Evolutionary conservation across 2,113 vertebrate species (phyloP).

Genomic region (Ctenodactylus gundi): DNA sequence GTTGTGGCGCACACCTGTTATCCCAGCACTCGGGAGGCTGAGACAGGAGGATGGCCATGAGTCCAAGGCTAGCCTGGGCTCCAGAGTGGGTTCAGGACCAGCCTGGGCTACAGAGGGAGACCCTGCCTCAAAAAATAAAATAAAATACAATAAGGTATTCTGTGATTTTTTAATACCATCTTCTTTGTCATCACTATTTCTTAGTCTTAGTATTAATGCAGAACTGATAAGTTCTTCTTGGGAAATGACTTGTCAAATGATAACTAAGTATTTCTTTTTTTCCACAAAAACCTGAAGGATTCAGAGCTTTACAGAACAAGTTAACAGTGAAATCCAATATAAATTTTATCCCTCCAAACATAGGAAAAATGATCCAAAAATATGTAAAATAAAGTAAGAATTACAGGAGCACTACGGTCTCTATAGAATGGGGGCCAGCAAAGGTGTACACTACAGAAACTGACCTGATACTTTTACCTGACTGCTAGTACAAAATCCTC

Average conservation of each 20-base stretch:
- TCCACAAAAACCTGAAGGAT: neutral
- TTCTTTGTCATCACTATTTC: neutral
- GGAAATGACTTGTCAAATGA: conserved; percentile 1
- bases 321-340: neutral
- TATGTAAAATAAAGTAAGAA: conserved; percentile 22
- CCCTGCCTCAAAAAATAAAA: too few relatives aligned
- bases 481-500: neutral
- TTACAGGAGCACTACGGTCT: neutral
- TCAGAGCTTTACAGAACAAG: neutral
- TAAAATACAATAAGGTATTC: neutral
- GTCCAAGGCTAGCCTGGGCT: too few relatives aligned
- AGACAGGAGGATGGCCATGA: too few relatives aligned
- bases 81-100: too few relatives aligned
- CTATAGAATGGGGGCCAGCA: neutral
- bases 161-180: neutral
- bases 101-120: too few relatives aligned
- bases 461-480: neutral
- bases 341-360: neutral
- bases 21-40: too few relatives aligned
- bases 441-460: neutral
- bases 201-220: neutral
- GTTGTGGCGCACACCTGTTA: too few relatives aligned
- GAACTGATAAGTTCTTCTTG: neutral
- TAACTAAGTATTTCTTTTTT: neutral
- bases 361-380: conserved; percentile 18